These are phyloP conservation scores for Leucophenga varia DNA, from an alignment of 1,140 invertebrate genomes.

Conservation along the genomic window DNA sequence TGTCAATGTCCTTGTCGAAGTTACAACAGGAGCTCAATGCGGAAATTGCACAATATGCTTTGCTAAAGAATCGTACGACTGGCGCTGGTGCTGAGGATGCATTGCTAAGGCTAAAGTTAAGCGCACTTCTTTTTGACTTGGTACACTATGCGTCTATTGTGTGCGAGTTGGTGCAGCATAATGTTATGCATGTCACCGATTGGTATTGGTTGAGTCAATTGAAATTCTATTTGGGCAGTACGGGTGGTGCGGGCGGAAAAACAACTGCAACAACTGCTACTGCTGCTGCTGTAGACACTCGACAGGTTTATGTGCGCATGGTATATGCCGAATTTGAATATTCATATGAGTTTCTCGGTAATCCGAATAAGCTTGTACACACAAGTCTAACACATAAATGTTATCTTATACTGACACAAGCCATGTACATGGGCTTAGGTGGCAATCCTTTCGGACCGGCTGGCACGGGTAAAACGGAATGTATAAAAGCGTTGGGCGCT, in stretches of 20 bases:
- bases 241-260: slow-evolving; percentile 62
- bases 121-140: slow-evolving; percentile 85
- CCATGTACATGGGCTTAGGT: slow-evolving; percentile 92
- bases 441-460: slow-evolving; percentile 99
- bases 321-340: slow-evolving; percentile 93
- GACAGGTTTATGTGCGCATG: slow-evolving; percentile 66
- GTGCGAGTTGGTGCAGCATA: slow-evolving; percentile 70
- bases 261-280: too few species aligned
- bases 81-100: slow-evolving; percentile 18
- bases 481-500: slow-evolving; percentile 90
- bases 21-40: slow-evolving; percentile 52
- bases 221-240: slow-evolving; percentile 65
- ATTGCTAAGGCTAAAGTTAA: slow-evolving; percentile 61
- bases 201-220: slow-evolving; percentile 97
- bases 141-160: slow-evolving; percentile 88
- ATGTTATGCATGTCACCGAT: slow-evolving; percentile 66
- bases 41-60: slow-evolving; percentile 45
- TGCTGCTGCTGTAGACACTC: slow-evolving; percentile 36
- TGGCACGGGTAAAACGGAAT: slow-evolving; percentile 97
- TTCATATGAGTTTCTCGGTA: slow-evolving; percentile 97
- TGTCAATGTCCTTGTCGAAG: slow-evolving; percentile 63
- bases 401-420: slow-evolving; percentile 93
- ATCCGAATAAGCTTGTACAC: slow-evolving; percentile 85
- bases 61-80: slow-evolving; percentile 32
- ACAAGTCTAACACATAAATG: slow-evolving; percentile 94